Evolutionary conservation across 2,797 vertebrate genomes (phyloP).

Genomic region (Gymnopithys bicolor): DNA sequence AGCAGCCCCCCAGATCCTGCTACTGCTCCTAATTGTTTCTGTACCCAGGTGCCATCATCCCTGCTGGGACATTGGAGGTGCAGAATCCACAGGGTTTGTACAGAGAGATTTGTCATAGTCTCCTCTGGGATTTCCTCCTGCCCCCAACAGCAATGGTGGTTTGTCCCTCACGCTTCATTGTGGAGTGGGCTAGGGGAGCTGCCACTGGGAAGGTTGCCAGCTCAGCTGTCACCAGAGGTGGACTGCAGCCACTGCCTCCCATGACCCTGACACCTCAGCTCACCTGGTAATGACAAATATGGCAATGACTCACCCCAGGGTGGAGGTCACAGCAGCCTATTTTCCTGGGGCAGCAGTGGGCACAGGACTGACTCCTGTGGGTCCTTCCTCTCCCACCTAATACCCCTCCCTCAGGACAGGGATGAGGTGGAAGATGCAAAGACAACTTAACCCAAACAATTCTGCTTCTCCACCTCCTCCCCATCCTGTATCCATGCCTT

Average conservation of each 20-base stretch:
- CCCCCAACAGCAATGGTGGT: not conserved
- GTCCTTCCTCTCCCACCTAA: not conserved
- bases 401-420: not conserved
- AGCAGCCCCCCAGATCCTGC: not conserved
- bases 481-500: accelerated
- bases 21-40: not conserved
- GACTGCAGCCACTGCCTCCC: not conserved
- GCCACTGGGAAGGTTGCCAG: not conserved
- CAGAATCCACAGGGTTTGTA: not conserved
- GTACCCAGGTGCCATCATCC: not conserved
- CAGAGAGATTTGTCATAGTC: not conserved
- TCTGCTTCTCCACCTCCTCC: not conserved
- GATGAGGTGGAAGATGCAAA: not conserved
- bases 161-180: accelerated
- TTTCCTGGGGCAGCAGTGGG: not conserved
- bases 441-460: not conserved
- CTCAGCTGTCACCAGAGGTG: not conserved
- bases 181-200: accelerated
- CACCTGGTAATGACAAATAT: not conserved
- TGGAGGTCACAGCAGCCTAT: not conserved
- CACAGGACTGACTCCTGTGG: too few species aligned
- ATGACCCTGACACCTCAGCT: not conserved
- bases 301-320: not conserved
- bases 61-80: not conserved
- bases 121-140: not conserved